These are phyloP conservation scores for Falcaria lacertinaria DNA, from an alignment of 2,888 invertebrate genomes.

Conservation along the genomic window DNA sequence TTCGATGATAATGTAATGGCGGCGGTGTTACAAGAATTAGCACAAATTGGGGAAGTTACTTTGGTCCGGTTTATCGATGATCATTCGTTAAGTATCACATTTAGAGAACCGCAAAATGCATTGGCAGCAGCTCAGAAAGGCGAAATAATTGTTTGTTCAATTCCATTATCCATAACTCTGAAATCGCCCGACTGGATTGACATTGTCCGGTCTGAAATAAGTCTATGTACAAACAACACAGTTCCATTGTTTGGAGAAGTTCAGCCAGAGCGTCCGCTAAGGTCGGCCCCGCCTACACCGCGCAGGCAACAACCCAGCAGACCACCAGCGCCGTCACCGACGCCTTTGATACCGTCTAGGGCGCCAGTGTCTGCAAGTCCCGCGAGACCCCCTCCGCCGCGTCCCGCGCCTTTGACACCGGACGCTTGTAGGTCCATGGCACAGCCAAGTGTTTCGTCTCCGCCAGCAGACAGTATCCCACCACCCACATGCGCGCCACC, in stretches of 20 bases:
- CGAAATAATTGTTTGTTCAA: slow-evolving; percentile 81
- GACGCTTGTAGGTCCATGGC: slow-evolving; percentile 57
- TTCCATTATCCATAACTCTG: slow-evolving; percentile 84
- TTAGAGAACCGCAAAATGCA: slow-evolving; percentile 93
- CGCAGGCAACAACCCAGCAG: slow-evolving; percentile 79
- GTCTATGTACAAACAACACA: slow-evolving; percentile 91
- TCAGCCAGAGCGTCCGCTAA: slow-evolving; percentile 54
- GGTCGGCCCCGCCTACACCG: slow-evolving; percentile 70
- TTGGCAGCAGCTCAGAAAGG: slow-evolving; percentile 83
- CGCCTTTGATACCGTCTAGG: slow-evolving; percentile 63
- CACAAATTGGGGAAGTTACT: slow-evolving; percentile 93
- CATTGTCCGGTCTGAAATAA: slow-evolving; percentile 89
- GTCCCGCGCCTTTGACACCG: slow-evolving; percentile 77
- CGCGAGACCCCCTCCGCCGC: slow-evolving; percentile 79
- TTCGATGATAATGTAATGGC: slow-evolving; percentile 91
- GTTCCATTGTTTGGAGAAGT: slow-evolving; percentile 83
- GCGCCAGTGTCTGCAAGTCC: slow-evolving; percentile 64
- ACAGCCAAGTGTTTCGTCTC: slow-evolving; percentile 66
- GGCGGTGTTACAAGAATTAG: slow-evolving; percentile 87
- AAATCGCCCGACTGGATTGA: slow-evolving; percentile 93
- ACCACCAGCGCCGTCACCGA: slow-evolving; percentile 81
- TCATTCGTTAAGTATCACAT: slow-evolving; percentile 92
- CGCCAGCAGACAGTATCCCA: slow-evolving; percentile 79
- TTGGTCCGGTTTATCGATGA: slow-evolving; percentile 93
- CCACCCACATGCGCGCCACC: slow-evolving; percentile 84